phyloP scores from a whole-genome alignment of 2,113 vertebrate genomes.

The Rhadina sibilatrix region DNA sequence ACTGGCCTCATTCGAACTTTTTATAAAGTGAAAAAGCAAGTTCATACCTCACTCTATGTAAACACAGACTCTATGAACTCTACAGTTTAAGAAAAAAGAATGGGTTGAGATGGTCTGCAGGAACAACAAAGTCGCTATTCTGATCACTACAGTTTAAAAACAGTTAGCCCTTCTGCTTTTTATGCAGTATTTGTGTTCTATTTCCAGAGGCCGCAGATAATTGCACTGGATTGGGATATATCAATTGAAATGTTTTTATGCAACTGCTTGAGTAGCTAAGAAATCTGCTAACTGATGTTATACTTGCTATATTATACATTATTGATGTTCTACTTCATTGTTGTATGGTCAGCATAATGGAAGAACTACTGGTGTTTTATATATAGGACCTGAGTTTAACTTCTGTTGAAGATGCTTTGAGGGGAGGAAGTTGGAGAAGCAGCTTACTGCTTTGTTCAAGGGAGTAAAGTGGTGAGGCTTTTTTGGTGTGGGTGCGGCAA shows the following conservation, averaged over 20 bases:
- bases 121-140: neutral
- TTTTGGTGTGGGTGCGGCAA: neutral
- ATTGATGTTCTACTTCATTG: neutral
- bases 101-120: neutral
- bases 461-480: neutral
- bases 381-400: neutral
- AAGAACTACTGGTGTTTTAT: neutral
- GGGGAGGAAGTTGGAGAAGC: neutral
- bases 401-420: neutral
- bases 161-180: neutral
- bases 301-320: neutral
- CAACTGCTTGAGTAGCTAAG: neutral
- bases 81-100: neutral
- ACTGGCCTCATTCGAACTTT: neutral
- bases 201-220: neutral
- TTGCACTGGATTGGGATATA: neutral
- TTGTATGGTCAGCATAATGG: neutral
- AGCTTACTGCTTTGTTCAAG: neutral
- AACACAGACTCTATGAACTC: neutral
- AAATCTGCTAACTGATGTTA: neutral
- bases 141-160: neutral
- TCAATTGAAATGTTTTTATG: neutral
- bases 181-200: neutral
- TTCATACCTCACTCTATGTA: rapidly evolving
- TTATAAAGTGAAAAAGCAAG: neutral